Conservation (phyloP, 2,888 invertebrate species). For the Drosophila recens region DNA sequence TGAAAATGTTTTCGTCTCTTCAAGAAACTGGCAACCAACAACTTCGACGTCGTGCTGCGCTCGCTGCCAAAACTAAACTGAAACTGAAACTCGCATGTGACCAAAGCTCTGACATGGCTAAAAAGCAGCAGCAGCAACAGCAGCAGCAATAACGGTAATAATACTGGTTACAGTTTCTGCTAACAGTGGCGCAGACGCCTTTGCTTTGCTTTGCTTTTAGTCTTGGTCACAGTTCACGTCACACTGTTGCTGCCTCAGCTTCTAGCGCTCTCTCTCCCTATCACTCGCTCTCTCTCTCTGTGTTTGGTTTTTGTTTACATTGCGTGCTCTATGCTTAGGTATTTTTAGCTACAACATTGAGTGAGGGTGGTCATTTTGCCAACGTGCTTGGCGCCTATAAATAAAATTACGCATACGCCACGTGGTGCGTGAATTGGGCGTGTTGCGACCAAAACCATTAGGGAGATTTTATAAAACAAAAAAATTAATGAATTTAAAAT, state of each 20-base stretch:
- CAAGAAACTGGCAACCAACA: conserved; percentile 16
- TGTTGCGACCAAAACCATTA: not conserved
- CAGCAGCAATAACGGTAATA: conserved; percentile 9
- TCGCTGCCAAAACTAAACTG: conserved; percentile 80
- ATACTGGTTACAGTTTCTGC: conserved; percentile 78
- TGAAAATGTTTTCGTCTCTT: conserved; percentile 21
- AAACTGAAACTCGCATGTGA: conserved; percentile 53
- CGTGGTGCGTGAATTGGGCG: conserved; percentile 39
- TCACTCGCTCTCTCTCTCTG: conserved; percentile 22
- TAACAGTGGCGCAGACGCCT: conserved; percentile 73
- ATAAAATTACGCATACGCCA: conserved; percentile 76
- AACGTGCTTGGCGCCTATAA: conserved; percentile 58
- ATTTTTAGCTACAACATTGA: conserved; percentile 32
- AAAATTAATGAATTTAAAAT: not conserved
- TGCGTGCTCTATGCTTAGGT: conserved; percentile 38
- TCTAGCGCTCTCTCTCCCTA: conserved; percentile 1
- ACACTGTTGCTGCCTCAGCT: conserved; percentile 72
- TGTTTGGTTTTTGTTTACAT: conserved; percentile 69
- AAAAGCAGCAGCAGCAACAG: conserved; percentile 21
- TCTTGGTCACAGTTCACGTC: conserved; percentile 59
- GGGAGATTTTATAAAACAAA: not conserved
- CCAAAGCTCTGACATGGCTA: conserved; percentile 25
- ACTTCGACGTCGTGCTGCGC: conserved; percentile 55
- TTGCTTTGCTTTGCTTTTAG: not conserved
- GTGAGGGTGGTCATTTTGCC: not conserved